These are phyloP conservation scores for Odontamblyopus rebecca DNA, from an alignment of 2,797 vertebrate genomes.

Conservation along the genomic window DNA sequence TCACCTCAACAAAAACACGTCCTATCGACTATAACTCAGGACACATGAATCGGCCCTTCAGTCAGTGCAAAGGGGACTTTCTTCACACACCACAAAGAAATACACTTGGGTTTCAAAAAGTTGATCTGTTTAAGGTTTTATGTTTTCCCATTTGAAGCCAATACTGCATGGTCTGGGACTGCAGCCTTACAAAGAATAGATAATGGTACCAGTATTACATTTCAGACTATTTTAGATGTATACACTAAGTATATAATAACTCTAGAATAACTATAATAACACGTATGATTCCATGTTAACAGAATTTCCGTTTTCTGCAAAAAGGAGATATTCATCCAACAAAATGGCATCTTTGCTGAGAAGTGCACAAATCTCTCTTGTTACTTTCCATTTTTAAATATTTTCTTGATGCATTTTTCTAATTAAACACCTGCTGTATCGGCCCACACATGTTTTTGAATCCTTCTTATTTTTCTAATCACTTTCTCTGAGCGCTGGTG, in stretches of 20 bases:
- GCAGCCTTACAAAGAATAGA: too few species aligned
- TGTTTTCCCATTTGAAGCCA: too few species aligned
- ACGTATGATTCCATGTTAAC: neutral
- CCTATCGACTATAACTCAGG: slow-evolving; percentile 52
- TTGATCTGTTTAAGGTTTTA: too few species aligned
- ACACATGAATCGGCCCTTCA: slow-evolving; percentile 49
- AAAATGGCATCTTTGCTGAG: neutral
- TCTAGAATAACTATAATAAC: too few species aligned
- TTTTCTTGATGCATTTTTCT: slow-evolving; percentile 17
- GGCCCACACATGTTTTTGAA: slow-evolving; percentile 21
- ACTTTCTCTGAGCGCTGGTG: neutral
- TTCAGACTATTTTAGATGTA: too few species aligned
- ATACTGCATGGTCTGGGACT: too few species aligned
- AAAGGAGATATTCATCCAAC: neutral
- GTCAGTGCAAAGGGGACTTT: slow-evolving; percentile 45
- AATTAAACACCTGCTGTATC: slow-evolving; percentile 27
- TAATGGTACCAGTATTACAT: too few species aligned
- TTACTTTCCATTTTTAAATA: slow-evolving; percentile 8
- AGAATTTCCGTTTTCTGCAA: neutral
- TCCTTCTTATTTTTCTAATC: slow-evolving; percentile 7
- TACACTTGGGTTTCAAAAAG: too few species aligned
- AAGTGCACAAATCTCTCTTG: slow-evolving; percentile 4
- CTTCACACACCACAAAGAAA: slow-evolving; percentile 28
- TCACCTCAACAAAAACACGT: slow-evolving; percentile 46
- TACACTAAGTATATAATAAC: too few species aligned